These are phyloP conservation scores for Cheilosia scutellata DNA, from an alignment of 2,888 invertebrate species.

Conservation along the genomic window DNA sequence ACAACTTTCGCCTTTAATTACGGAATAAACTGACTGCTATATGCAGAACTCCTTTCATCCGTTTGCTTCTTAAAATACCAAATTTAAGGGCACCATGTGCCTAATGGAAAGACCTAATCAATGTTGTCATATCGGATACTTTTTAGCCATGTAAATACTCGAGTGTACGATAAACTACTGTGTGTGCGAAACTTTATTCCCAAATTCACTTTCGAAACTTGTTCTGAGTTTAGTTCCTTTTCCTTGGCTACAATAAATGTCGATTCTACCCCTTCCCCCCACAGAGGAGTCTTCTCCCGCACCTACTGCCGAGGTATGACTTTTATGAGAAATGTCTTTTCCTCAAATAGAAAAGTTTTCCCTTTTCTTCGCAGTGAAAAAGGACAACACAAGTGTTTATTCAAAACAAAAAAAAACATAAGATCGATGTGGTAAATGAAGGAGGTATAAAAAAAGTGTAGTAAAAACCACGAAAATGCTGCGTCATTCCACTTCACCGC, in stretches of 20 bases:
- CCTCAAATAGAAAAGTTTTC: slow-evolving; percentile 33
- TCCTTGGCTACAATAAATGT: slow-evolving; percentile 33
- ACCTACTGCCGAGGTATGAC: slow-evolving; percentile 23
- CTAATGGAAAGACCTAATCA: slow-evolving; percentile 35
- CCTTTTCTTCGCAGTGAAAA: not conserved
- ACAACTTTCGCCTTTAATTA: no score
- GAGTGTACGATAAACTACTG: slow-evolving; percentile 50
- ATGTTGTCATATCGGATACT: slow-evolving; percentile 27
- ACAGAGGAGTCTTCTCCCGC: not conserved
- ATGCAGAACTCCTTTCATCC: no score
- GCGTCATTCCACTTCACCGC: slow-evolving; percentile 5
- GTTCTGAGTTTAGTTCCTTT: not conserved
- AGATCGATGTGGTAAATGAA: not conserved
- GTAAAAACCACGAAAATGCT: slow-evolving; percentile 1
- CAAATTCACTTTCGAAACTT: slow-evolving; percentile 60
- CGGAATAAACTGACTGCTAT: no score
- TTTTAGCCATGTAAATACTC: not conserved
- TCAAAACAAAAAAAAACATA: not conserved
- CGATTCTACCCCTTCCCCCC: not conserved
- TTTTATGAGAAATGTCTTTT: slow-evolving; percentile 15
- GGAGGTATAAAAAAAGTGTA: not conserved
- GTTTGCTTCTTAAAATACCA: no score
- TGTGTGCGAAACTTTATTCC: slow-evolving; percentile 53
- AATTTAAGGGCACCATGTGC: slow-evolving; percentile 13
- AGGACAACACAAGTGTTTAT: not conserved